Evolutionary conservation across 2,888 invertebrate species (phyloP).

Genomic region (Himalopsyche anomala): DNA sequence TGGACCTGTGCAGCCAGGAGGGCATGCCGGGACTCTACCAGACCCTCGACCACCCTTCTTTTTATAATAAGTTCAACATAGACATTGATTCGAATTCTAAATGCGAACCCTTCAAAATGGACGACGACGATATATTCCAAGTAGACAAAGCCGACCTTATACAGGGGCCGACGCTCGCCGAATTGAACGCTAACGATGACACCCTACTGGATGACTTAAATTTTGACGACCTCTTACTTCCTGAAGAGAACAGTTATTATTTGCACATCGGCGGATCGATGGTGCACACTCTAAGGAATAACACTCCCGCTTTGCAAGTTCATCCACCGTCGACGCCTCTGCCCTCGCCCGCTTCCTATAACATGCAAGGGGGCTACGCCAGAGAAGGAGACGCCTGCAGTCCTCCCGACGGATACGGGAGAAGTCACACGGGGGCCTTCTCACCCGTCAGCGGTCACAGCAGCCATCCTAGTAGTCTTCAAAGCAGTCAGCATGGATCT

Average conservation of each 20-base stretch:
- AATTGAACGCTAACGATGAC: conserved; percentile 90
- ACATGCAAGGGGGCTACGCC: conserved; percentile 11
- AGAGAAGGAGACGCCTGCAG: conserved; percentile 73
- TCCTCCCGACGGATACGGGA: conserved; percentile 71
- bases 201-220: conserved; percentile 89
- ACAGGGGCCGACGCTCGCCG: conserved; percentile 89
- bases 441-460: conserved; percentile 83
- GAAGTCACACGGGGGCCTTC: conserved; percentile 75
- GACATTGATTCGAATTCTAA: conserved; percentile 74
- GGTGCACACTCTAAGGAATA: conserved; percentile 70
- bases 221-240: conserved; percentile 88
- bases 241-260: conserved; percentile 81
- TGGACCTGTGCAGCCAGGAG: conserved; percentile 78
- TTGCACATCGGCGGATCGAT: conserved; percentile 76
- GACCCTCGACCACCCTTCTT: conserved; percentile 69
- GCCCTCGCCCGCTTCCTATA: conserved; percentile 66
- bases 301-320: conserved; percentile 68
- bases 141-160: conserved; percentile 92
- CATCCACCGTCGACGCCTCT: conserved; percentile 69
- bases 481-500: conserved; percentile 71
- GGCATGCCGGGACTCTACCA: conserved; percentile 68
- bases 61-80: conserved; percentile 72
- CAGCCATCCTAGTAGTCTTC: conserved; percentile 77
- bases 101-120: conserved; percentile 84
- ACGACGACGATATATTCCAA: conserved; percentile 93